Conservation (phyloP, 1,140 invertebrate species). For the Lanistes nyassanus region DNA sequence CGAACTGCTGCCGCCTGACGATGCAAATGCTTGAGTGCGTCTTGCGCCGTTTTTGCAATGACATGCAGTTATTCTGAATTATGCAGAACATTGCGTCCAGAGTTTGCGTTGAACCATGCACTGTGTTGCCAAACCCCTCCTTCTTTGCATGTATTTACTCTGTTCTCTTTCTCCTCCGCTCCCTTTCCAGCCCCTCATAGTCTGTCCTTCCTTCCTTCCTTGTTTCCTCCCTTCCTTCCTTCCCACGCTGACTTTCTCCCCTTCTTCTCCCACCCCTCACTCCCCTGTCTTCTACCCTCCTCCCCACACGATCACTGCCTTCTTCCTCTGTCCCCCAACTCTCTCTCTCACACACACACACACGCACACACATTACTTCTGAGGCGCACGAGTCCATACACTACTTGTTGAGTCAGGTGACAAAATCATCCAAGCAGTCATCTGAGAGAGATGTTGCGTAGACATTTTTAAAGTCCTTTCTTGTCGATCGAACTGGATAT, state of each 20-base stretch:
- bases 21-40: not conserved
- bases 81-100: not conserved
- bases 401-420: too few relatives aligned
- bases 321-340: not conserved
- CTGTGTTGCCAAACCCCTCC: not conserved
- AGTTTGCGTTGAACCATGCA: not conserved
- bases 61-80: not conserved
- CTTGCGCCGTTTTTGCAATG: not conserved
- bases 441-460: too few relatives aligned
- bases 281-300: not conserved
- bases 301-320: not conserved
- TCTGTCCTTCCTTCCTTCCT: too few relatives aligned
- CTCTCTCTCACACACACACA: slow-evolving; percentile 5
- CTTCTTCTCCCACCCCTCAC: not conserved
- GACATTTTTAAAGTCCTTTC: too few relatives aligned
- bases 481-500: too few relatives aligned
- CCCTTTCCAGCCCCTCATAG: not conserved
- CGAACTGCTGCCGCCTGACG: not conserved
- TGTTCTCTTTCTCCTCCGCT: not conserved
- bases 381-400: not conserved
- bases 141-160: not conserved
- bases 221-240: not conserved
- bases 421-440: too few relatives aligned
- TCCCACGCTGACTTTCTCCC: not conserved
- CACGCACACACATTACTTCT: not conserved